These are phyloP conservation scores for Drosophila paracracens DNA, from an alignment of 2,888 invertebrate species.

Conservation along the genomic window DNA sequence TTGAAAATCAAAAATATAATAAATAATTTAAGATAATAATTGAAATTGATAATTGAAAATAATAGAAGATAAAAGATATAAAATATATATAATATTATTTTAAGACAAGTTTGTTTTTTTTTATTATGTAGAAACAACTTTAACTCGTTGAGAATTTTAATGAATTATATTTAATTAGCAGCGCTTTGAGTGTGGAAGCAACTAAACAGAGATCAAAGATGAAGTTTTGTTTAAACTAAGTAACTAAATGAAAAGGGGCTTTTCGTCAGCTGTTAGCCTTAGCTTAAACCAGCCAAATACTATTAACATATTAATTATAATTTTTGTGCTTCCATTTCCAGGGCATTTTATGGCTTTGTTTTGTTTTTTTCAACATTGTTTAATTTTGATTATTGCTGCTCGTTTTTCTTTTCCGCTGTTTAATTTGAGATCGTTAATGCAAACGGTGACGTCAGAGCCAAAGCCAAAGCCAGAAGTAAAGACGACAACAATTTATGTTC, in stretches of 20 bases:
- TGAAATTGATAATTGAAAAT: not conserved
- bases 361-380: not conserved
- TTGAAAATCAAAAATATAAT: not conserved
- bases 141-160: not conserved
- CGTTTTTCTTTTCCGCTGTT: conserved; percentile 23
- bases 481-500: conserved; percentile 11
- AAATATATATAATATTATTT: not conserved
- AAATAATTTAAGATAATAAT: not conserved
- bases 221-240: not conserved
- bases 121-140: not conserved
- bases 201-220: not conserved
- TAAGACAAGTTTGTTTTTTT: too few relatives aligned
- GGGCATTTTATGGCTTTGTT: not conserved
- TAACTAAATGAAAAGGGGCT: not conserved
- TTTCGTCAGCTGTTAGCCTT: not conserved
- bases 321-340: not conserved
- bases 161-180: not conserved
- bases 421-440: conserved; percentile 5
- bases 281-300: too few relatives aligned
- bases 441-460: conserved; percentile 25
- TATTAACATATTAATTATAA: not conserved
- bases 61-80: not conserved
- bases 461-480: conserved; percentile 7
- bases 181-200: not conserved
- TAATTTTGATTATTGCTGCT: not conserved